Percentiles rank a stretch among this genome's conserved stretches.
These are phyloP conservation scores for Aspidiotus destructor DNA, from an alignment of 2,888 invertebrate species.

Conservation along the genomic window DNA sequence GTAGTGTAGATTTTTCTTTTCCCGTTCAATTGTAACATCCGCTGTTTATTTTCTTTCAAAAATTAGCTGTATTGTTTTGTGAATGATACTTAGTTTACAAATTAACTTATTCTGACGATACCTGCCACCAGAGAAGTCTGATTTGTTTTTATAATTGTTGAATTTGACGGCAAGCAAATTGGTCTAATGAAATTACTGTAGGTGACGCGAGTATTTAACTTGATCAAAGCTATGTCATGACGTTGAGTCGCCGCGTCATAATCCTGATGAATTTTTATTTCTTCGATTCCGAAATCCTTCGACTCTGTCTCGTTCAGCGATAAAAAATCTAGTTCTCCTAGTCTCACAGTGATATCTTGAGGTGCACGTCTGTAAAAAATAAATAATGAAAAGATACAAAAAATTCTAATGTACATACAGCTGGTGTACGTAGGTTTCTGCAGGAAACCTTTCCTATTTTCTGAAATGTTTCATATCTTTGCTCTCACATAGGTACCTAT, in stretches of 20 bases:
- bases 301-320: conserved; percentile 57
- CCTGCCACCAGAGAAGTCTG: conserved; percentile 40
- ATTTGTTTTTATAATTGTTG: conserved; percentile 45
- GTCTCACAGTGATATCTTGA: conserved; percentile 55
- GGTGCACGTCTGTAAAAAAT: conserved; percentile 48
- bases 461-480: no score
- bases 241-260: conserved; percentile 59
- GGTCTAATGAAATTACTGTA: conserved; percentile 77
- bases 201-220: conserved; percentile 53
- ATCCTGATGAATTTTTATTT: conserved; percentile 56
- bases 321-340: conserved; percentile 73
- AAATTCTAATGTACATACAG: background rate
- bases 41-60: no score
- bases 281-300: conserved; percentile 57
- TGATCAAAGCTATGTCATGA: conserved; percentile 68
- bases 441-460: no score
- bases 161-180: conserved; percentile 57
- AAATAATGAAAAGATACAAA: conserved; percentile 32
- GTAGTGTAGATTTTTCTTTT: no score
- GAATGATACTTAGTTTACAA: background rate
- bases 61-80: background rate
- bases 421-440: no score
- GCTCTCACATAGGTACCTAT: no score
- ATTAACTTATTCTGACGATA: conserved; percentile 22
- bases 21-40: no score